Conservation (phyloP, 2,888 invertebrate genomes). For the Idaea biselata region DNA sequence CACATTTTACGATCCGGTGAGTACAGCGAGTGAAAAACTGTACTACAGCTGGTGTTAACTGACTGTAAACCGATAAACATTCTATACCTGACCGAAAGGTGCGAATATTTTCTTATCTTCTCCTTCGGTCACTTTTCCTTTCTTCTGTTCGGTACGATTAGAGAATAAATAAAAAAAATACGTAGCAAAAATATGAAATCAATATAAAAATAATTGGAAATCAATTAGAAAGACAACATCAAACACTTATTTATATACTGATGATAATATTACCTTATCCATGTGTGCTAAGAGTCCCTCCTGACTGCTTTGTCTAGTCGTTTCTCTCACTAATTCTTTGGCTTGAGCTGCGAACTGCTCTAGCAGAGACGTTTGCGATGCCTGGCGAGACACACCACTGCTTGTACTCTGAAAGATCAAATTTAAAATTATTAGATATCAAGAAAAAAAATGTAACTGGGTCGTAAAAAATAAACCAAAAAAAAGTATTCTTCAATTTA, state of each 20-base stretch:
- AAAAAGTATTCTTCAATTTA: too few relatives aligned
- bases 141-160: slow-evolving; percentile 65
- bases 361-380: slow-evolving; percentile 91
- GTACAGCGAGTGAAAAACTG: slow-evolving; percentile 13
- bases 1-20: too few relatives aligned
- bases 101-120: slow-evolving; percentile 88
- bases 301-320: slow-evolving; percentile 93
- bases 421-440: not conserved
- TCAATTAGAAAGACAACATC: not conserved
- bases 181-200: slow-evolving; percentile 12
- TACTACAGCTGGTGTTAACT: slow-evolving; percentile 27
- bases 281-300: slow-evolving; percentile 93
- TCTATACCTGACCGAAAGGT: slow-evolving; percentile 89
- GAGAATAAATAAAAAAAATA: slow-evolving; percentile 32
- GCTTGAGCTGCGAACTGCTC: slow-evolving; percentile 94
- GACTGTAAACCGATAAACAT: not conserved
- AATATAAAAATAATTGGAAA: slow-evolving; percentile 1
- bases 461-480: too few relatives aligned
- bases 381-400: slow-evolving; percentile 83
- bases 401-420: slow-evolving; percentile 48
- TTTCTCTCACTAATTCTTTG: slow-evolving; percentile 92
- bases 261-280: slow-evolving; percentile 86
- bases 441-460: not conserved
- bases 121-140: slow-evolving; percentile 89
- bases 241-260: not conserved